Percentiles rank a stretch among this genome's conserved stretches.
phyloP scores from a whole-genome alignment of 2,797 vertebrate genomes.

The Sphenodon punctatus region DNA sequence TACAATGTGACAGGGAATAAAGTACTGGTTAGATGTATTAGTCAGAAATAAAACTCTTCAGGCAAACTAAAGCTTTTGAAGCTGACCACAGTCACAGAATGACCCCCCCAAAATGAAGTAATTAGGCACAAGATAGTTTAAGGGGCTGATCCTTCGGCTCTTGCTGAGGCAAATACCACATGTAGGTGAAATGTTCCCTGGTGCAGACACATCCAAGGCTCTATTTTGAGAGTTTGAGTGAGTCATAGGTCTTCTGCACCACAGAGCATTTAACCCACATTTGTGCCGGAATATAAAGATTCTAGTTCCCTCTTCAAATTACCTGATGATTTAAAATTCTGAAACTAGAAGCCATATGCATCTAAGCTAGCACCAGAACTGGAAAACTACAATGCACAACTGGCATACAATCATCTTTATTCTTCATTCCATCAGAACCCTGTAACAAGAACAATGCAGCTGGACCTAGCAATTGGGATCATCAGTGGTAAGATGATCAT shows the following conservation, averaged over 20 bases:
- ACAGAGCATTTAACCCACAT: not conserved
- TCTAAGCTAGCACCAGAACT: not conserved
- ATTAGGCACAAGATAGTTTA: too few species aligned
- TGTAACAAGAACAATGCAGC: not conserved
- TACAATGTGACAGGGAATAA: not conserved
- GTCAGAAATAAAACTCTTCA: not conserved
- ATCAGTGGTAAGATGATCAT: not conserved
- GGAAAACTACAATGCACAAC: not conserved
- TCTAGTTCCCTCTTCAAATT: not conserved
- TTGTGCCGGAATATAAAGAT: fast-evolving
- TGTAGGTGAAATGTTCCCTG: not conserved
- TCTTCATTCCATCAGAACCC: not conserved
- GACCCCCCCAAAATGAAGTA: too few species aligned
- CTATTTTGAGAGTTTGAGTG: not conserved
- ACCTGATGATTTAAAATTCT: not conserved
- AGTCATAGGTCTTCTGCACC: not conserved
- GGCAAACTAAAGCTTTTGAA: not conserved
- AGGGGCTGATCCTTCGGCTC: not conserved
- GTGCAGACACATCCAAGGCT: not conserved
- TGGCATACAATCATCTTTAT: fast-evolving
- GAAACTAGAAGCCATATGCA: not conserved
- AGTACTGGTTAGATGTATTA: not conserved
- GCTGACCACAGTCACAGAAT: too few species aligned
- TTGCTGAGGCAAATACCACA: not conserved
- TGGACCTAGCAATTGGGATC: not conserved